These are phyloP conservation scores for Cancer borealis DNA, from an alignment of 2,888 invertebrate genomes.

Conservation along the genomic window DNA sequence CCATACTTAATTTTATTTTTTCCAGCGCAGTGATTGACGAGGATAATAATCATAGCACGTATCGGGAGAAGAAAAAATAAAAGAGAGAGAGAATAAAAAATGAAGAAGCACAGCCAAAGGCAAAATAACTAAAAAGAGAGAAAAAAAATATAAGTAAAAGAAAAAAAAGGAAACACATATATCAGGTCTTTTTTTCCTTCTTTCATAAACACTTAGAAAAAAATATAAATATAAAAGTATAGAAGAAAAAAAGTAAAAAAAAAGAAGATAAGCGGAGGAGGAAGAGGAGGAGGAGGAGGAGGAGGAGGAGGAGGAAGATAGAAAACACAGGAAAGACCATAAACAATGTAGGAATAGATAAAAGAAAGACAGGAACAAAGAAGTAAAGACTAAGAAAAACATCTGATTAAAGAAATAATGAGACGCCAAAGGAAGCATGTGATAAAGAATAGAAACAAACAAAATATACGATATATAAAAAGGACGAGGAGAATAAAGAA, in stretches of 20 bases:
- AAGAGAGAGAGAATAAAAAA: neutral
- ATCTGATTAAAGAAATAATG: too few relatives aligned
- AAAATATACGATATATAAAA: neutral
- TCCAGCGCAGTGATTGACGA: neutral
- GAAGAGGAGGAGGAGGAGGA: too few relatives aligned
- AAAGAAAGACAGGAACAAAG: neutral
- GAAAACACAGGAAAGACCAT: too few relatives aligned
- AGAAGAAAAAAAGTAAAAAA: too few relatives aligned
- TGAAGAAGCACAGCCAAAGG: too few relatives aligned
- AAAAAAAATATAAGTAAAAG: neutral
- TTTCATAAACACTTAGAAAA: too few relatives aligned
- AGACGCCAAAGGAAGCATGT: too few relatives aligned
- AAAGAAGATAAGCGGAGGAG: too few relatives aligned
- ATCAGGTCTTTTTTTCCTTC: too few relatives aligned
- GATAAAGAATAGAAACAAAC: neutral
- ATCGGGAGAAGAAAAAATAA: neutral
- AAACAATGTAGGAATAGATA: neutral
- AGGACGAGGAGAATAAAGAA: neutral
- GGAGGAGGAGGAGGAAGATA: too few relatives aligned
- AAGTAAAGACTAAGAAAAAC: neutral
- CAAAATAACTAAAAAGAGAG: neutral
- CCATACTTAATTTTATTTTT: neutral
- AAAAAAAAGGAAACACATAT: too few relatives aligned
- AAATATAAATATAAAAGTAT: too few relatives aligned
- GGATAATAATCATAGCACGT: neutral